Percentiles rank a stretch among this genome's conserved stretches.
These are phyloP conservation scores for Corella eumyota DNA, from an alignment of 23 tunicate genomes.

Conservation along the genomic window DNA sequence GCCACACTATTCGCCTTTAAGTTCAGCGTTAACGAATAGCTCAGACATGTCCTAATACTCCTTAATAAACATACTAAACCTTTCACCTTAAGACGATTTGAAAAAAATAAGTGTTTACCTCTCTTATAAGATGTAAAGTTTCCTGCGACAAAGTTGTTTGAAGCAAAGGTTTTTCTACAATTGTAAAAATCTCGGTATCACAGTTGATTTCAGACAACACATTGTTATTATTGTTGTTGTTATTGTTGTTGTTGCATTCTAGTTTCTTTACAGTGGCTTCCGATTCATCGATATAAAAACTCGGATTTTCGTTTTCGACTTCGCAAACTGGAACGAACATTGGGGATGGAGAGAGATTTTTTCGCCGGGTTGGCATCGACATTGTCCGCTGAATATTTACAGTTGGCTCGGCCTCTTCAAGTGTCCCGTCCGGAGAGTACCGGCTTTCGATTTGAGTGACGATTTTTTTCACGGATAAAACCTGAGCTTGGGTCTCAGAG, in stretches of 20 bases:
- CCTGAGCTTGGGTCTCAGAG: constrained; percentile 16
- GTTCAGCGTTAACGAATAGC: too few species aligned
- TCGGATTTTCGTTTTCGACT: background rate
- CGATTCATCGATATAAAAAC: constrained; percentile 17
- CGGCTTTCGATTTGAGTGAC: constrained; percentile 39
- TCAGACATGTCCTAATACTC: too few species aligned
- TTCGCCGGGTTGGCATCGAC: constrained; percentile 39
- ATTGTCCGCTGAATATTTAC: constrained; percentile 11
- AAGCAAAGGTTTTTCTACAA: too few species aligned
- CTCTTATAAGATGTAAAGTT: too few species aligned
- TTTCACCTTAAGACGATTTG: too few species aligned
- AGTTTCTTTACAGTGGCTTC: constrained; percentile 1
- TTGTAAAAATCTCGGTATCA: constrained; percentile 8
- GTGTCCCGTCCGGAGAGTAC: background rate
- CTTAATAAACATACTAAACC: too few species aligned
- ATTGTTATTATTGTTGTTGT: constrained; percentile 3
- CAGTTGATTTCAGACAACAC: background rate
- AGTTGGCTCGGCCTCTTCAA: background rate
- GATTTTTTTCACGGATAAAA: constrained; percentile 25
- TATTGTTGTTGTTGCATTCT: constrained; percentile 21
- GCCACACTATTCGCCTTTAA: too few species aligned
- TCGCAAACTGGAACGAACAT: constrained; percentile 17
- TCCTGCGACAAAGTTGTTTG: too few species aligned
- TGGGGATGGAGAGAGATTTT: background rate
- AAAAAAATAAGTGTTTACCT: too few species aligned